phyloP scores from a whole-genome alignment of 2,113 vertebrate species.

The Myotis lucifugus region DNA sequence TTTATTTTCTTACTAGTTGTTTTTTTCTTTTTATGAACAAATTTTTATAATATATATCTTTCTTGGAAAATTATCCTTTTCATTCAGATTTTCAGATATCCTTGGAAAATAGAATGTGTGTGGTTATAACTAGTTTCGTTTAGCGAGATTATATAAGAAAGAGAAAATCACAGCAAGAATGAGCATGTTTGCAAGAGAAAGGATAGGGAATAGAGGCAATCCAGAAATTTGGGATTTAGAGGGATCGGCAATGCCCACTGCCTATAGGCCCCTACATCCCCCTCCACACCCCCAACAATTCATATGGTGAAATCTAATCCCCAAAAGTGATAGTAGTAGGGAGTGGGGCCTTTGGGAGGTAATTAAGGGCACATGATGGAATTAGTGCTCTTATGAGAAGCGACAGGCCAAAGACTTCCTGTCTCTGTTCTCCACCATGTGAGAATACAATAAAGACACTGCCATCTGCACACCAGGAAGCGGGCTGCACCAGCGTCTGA shows the following conservation, averaged over 20 bases:
- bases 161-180: not conserved
- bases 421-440: not conserved
- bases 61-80: constrained; percentile 26
- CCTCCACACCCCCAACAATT: not conserved
- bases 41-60: not conserved
- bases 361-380: not conserved
- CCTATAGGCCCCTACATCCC: not conserved
- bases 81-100: not conserved
- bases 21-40: not conserved
- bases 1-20: not conserved
- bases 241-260: not conserved
- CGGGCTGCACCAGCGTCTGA: not conserved
- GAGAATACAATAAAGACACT: not conserved
- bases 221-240: not conserved
- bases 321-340: not conserved
- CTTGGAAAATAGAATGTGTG: not conserved
- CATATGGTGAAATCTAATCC: not conserved
- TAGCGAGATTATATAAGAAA: not conserved
- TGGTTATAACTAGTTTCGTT: not conserved
- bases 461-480: not conserved
- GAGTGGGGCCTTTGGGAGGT: not conserved
- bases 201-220: not conserved
- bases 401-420: not conserved
- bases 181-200: not conserved
- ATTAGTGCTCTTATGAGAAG: not conserved